Percentiles rank a stretch among this genome's conserved stretches.
phyloP scores from a whole-genome alignment of 2,888 invertebrate species.

The Pseudococcus jackbeardsleyi region DNA sequence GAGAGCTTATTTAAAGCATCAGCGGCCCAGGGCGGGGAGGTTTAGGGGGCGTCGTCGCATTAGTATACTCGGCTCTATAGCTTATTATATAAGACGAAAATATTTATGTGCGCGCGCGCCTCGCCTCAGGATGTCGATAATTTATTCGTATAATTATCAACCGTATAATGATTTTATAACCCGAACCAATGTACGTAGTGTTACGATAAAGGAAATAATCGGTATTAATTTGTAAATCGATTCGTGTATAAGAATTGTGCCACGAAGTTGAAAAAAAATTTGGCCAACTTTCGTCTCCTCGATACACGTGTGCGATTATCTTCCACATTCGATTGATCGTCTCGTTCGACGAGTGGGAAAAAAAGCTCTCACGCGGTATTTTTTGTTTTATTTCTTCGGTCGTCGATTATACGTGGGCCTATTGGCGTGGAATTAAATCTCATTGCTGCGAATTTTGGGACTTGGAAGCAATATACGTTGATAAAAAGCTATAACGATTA shows the following conservation, averaged over 20 bases:
- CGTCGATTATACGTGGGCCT: neutral
- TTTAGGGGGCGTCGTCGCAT: neutral
- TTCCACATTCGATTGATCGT: no score
- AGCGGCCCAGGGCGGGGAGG: neutral
- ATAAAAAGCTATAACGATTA: slow-evolving; percentile 19
- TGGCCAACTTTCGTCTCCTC: no score
- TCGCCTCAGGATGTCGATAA: neutral
- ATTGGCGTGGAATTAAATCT: neutral
- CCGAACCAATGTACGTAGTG: neutral
- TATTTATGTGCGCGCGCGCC: neutral
- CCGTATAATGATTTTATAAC: neutral
- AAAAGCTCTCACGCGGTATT: neutral
- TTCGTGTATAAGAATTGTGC: neutral
- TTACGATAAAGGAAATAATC: neutral
- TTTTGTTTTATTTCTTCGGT: neutral
- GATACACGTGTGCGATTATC: no score
- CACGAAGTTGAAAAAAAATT: neutral
- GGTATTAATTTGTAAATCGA: neutral
- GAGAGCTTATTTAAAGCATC: neutral
- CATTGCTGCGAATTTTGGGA: neutral
- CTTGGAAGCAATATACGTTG: neutral
- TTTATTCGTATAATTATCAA: no score
- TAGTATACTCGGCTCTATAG: neutral
- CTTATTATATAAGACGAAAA: neutral
- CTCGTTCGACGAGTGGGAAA: neutral